Conservation (phyloP, 2,797 vertebrate species). For the Xiphorhynchus erythropygius region DNA sequence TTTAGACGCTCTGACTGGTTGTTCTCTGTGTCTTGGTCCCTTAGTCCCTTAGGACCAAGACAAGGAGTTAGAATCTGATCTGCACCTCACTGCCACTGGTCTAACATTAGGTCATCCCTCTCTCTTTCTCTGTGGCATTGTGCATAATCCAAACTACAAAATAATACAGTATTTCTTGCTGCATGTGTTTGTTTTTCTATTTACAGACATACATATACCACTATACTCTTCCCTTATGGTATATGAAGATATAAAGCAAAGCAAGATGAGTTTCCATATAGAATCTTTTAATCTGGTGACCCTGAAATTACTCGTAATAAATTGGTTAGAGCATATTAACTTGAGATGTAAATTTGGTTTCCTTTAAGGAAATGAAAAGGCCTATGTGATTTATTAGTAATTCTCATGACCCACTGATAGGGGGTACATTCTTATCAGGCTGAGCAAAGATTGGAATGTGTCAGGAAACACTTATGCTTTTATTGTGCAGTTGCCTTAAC, state of each 20-base stretch:
- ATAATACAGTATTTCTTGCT: neutral
- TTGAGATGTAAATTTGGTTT: neutral
- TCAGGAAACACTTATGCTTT: neutral
- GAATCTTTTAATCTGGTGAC: neutral
- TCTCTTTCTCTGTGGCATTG: rapidly evolving
- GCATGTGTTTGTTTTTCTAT: neutral
- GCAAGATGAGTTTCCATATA: neutral
- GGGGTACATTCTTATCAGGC: neutral
- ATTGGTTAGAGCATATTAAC: neutral
- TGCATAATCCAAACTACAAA: neutral
- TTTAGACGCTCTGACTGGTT: neutral
- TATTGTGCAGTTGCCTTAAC: neutral
- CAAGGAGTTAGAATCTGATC: neutral
- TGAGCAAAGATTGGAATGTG: neutral
- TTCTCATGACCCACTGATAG: neutral
- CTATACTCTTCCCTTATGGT: neutral
- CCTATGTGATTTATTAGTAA: neutral
- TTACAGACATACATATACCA: neutral
- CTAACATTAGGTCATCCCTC: neutral
- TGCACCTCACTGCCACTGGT: rapidly evolving
- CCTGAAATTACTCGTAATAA: neutral
- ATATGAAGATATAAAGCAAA: neutral
- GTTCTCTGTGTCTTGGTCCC: neutral
- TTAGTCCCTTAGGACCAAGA: neutral
- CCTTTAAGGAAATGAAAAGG: neutral